phyloP scores from a whole-genome alignment of 2,113 vertebrate species.

The Thalassarche chlororhynchos region DNA sequence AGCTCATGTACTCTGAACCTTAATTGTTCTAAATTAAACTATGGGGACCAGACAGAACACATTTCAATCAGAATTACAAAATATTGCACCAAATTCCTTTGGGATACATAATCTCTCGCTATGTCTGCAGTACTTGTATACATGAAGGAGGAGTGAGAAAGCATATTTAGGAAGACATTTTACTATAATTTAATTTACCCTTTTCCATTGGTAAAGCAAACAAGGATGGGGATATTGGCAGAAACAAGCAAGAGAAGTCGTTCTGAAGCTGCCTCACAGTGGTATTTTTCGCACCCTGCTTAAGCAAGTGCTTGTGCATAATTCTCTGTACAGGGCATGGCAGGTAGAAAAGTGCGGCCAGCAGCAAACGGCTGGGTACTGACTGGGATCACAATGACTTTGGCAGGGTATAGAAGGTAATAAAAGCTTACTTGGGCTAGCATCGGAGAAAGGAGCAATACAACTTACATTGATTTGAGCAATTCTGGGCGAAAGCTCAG shows the following conservation, averaged over 20 bases:
- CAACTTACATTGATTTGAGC: constrained; percentile 8
- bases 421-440: background rate
- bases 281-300: background rate
- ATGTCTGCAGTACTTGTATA: constrained; percentile 35
- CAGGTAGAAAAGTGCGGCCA: background rate
- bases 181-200: constrained; percentile 57
- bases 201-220: constrained; percentile 56
- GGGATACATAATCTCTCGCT: constrained; percentile 61
- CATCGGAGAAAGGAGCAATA: background rate
- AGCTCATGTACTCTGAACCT: constrained; percentile 80
- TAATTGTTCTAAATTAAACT: constrained; percentile 87
- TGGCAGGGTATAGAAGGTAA: background rate
- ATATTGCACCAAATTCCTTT: constrained; percentile 75
- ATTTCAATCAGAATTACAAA: constrained; percentile 81
- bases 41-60: constrained; percentile 76
- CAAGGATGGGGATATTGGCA: constrained; percentile 27
- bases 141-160: constrained; percentile 58
- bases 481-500: background rate
- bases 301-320: background rate
- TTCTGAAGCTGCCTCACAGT: background rate
- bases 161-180: constrained; percentile 62
- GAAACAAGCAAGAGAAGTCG: background rate
- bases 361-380: background rate
- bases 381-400: background rate
- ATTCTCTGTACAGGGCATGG: background rate